Base-by-base conservation (phyloP, 2,888 invertebrate species). In the Orthosia incerta region DNA sequence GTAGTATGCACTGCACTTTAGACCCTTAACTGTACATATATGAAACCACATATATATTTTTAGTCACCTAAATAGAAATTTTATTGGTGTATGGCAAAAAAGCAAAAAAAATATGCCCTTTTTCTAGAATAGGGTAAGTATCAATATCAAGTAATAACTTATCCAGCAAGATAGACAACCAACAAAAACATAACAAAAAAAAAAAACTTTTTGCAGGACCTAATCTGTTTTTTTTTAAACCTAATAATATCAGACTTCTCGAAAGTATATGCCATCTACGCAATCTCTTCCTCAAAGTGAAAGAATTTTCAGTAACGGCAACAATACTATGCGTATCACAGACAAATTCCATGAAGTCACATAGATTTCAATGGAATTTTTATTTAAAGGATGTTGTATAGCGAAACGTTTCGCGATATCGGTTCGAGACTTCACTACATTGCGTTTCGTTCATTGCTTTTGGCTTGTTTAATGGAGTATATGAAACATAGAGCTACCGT, bases 371-470 rank as follows among this genome's bases (percentile, higher is more conserved):
- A 72, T 71, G 80, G 82, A 82, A 80, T 80, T 82, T 79, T 80
- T 82, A 82, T 77, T 68, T 72, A 76, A 77, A 82, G 82, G 20
- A 64, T 76, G 66, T 53, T 71, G 51, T 75, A 65, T 50, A 50
- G 39, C 45, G 23, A 61, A 79, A 64, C 56, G 70, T 63, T 79
- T 57, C 56, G 57, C 60, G 79, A 79, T 80, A 80, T 77, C 80
- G 77, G 70, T 61, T 65, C 61, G 72, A 68, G 72, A 62, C 71
- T 79, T 63, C 80, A 77, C 57, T 80, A 80, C 80, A 80, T 80
- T 80, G 82, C 82, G 80, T 80, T 82, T 82, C 57, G 72, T 82
- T 80, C 82, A 80, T 80, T 82, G 80, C 82, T 81, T 82, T 72
- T 76, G 61, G 72, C 80, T 82, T 81, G 82, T 45, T 80, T 76